Evolutionary conservation across 2,888 invertebrate genomes (phyloP).

Genomic region (Hypomecis atomaria): DNA sequence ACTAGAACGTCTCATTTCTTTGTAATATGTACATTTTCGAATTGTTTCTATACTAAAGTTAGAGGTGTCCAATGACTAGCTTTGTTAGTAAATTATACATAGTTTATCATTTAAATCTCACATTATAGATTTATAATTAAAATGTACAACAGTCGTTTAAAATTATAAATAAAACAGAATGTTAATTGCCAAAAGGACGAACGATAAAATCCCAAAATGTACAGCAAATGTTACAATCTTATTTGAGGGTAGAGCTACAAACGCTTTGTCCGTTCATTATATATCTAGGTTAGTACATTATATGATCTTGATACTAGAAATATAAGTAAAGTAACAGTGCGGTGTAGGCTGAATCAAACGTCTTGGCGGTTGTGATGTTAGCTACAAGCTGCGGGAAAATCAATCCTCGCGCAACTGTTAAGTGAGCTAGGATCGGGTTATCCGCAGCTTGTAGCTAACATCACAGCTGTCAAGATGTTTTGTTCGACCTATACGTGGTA

Average conservation of each 20-base stretch:
- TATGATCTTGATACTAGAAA: too few species aligned
- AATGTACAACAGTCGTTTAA: slow-evolving; percentile 23
- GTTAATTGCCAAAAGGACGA: slow-evolving; percentile 1
- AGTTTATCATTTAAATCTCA: background rate
- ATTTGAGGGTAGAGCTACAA: background rate
- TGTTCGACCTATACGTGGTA: too few species aligned
- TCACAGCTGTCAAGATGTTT: too few species aligned
- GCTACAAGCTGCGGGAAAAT: too few species aligned
- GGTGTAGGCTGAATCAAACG: too few species aligned
- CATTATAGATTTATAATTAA: background rate
- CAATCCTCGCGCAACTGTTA: too few species aligned
- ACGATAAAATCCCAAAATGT: background rate
- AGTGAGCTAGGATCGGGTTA: too few species aligned
- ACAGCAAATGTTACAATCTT: background rate
- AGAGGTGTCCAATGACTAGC: slow-evolving; percentile 72
- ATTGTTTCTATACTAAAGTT: slow-evolving; percentile 46
- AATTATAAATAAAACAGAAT: slow-evolving; percentile 45
- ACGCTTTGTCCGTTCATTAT: too few species aligned
- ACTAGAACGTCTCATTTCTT: slow-evolving; percentile 73
- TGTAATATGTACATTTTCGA: slow-evolving; percentile 34
- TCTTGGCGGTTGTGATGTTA: too few species aligned
- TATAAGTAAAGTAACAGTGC: too few species aligned
- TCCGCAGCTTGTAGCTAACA: too few species aligned
- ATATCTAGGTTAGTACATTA: too few species aligned
- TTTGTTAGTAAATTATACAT: slow-evolving; percentile 47